These are phyloP conservation scores for Pristionchus mayeri DNA, from an alignment of 2,888 invertebrate genomes.

Conservation along the genomic window DNA sequence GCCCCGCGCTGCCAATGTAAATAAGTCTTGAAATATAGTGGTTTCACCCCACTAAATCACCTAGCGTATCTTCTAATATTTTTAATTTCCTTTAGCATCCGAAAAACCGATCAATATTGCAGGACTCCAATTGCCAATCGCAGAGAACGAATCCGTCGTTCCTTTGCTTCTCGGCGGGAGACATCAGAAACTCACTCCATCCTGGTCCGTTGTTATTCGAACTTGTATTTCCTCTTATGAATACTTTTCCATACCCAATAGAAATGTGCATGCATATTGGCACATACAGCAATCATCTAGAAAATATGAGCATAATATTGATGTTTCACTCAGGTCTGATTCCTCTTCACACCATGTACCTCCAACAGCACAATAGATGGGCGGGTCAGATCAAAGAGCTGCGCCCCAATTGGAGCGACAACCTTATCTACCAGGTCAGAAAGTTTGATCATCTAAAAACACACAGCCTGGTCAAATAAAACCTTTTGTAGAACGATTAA, in stretches of 20 bases:
- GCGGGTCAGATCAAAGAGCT: constrained; percentile 54
- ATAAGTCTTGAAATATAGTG: background rate
- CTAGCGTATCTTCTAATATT: no score
- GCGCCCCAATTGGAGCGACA: constrained; percentile 57
- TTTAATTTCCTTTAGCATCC: background rate
- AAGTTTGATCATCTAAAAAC: background rate
- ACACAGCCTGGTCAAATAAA: no score
- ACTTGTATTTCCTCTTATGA: no score
- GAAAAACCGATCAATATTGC: background rate
- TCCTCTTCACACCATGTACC: constrained; percentile 64
- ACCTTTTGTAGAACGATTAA: background rate
- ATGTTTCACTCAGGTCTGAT: constrained; percentile 64
- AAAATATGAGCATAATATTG: no score
- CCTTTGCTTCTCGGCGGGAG: constrained; percentile 2
- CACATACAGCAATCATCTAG: no score
- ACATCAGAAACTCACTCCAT: constrained; percentile 4
- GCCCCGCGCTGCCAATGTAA: constrained; percentile 56
- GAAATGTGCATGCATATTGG: no score
- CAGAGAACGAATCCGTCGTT: background rate
- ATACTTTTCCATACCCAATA: no score
- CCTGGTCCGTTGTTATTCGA: background rate
- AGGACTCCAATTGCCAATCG: constrained; percentile 20
- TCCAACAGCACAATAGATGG: constrained; percentile 70
- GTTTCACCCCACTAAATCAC: no score
- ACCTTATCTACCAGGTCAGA: constrained; percentile 57